Base-by-base conservation (phyloP, 30 jellyfish, hydroid and myxozoan species). In the Catostylus mosaicus region DNA sequence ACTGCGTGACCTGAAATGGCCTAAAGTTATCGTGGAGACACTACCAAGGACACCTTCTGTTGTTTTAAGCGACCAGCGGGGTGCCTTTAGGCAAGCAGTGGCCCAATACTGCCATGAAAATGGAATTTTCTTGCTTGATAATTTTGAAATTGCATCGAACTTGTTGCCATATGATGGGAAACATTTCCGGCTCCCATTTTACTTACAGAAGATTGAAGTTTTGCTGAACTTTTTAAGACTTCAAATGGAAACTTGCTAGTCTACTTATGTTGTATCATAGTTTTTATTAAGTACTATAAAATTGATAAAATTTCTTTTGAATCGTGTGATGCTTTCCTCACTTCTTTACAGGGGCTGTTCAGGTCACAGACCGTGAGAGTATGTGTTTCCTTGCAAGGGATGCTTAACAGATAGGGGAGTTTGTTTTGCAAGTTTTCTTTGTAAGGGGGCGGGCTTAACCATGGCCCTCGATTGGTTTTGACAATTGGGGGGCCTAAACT, bases 91-190 rank as follows among this genome's bases (percentile, higher is more conserved):
- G 29, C 60, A 68, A 5, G 88, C 69, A 11, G 73, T 88, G 7
- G 43, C 8, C 35, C 30, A 54, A 10, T 78, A 36, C 45, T 75
- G 89, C 46, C n/a, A 48, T 18, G 70, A 35, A 32, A 27, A 47
- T 10, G 78, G 68, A 19, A 4, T 80, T 32, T 24, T 46, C 22
- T 51, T 80, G 29, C 46, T 88, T 34, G 92, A 88, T 78, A 79
- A 79, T 51, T 78, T 52, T 23, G 27, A 26, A 23, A 56, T 88
- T 69, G 38, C 81, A 0, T n/a, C 36, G 32, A 80, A 56, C 37
- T 50, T 88, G 26, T 30, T 20, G 69, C 61, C 92, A 14, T 88
- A 43, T 47, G 96, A 88, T 50, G 96, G 96, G 26, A 73, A 86
- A 40, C 88, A 77, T 57, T 88, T 75, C 73, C 72, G 93, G 46